A percentile compares a stretch with the other conserved stretches of the same genome.
These are phyloP conservation scores for Drosophila melanosoma DNA, from an alignment of 2,888 invertebrate species.

Conservation along the genomic window DNA sequence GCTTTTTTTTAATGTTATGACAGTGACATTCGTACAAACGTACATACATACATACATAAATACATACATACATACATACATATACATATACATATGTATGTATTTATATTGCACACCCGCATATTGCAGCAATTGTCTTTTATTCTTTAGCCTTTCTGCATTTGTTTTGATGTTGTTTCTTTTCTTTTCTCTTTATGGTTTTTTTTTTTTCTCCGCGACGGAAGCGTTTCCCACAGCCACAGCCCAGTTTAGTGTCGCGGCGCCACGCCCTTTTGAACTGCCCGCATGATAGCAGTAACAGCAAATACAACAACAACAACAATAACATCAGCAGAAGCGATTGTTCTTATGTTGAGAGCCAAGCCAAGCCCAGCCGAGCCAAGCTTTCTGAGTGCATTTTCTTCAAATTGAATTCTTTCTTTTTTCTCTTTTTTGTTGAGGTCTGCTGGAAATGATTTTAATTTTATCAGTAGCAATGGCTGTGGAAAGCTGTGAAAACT, in stretches of 20 bases:
- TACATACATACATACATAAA: slow-evolving; percentile 27
- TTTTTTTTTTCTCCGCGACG: slow-evolving; percentile 38
- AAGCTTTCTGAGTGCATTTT: slow-evolving; percentile 21
- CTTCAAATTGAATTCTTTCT: neutral
- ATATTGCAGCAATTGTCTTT: slow-evolving; percentile 31
- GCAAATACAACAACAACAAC: slow-evolving; percentile 5
- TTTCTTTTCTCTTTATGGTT: neutral
- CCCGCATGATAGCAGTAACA: slow-evolving; percentile 24
- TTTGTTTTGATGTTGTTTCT: slow-evolving; percentile 4
- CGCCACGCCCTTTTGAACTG: slow-evolving; percentile 72
- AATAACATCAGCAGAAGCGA: neutral
- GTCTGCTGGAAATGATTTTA: slow-evolving; percentile 35
- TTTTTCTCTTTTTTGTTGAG: neutral
- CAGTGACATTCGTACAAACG: neutral
- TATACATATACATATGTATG: neutral
- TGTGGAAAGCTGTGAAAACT: neutral
- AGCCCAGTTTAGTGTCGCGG: slow-evolving; percentile 14
- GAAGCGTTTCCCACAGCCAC: slow-evolving; percentile 34
- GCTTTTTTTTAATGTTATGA: slow-evolving; percentile 3
- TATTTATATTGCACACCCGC: slow-evolving; percentile 28
- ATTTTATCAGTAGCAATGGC: slow-evolving; percentile 34
- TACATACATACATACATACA: neutral
- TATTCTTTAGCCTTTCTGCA: slow-evolving; percentile 15
- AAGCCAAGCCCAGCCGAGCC: neutral
- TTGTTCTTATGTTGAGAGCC: slow-evolving; percentile 12